phyloP scores from a whole-genome alignment of 1,140 invertebrate species.

The Parapsyche elsis region DNA sequence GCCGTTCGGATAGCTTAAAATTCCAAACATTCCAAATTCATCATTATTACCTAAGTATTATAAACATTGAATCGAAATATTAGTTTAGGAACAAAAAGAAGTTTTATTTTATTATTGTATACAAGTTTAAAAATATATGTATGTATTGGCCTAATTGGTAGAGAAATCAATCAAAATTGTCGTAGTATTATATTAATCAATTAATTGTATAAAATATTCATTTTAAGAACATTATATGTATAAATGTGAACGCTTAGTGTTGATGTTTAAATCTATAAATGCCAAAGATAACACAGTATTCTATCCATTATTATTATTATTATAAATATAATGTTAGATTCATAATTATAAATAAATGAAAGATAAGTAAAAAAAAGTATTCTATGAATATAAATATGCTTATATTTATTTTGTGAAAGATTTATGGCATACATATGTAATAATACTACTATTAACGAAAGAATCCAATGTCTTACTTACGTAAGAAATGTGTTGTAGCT shows the following conservation, averaged over 20 bases:
- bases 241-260: conserved; percentile 17
- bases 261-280: conserved; percentile 19
- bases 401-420: no score
- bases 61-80: conserved; percentile 15
- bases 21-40: neutral
- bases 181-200: neutral
- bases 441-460: no score
- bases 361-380: no score
- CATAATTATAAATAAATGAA: no score
- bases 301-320: neutral
- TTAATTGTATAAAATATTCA: neutral
- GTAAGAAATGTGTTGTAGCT: no score
- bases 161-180: conserved; percentile 8
- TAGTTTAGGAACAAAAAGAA: neutral
- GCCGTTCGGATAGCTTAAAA: no score
- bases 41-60: neutral
- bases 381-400: no score
- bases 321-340: no score
- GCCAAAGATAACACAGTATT: conserved; percentile 25
- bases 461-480: no score
- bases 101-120: conserved; percentile 16
- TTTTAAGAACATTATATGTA: conserved; percentile 6
- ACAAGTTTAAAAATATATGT: neutral
- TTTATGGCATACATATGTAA: no score
- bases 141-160: neutral